These are phyloP conservation scores for Pseudoips prasinana DNA, from an alignment of 2,888 invertebrate genomes.

Conservation along the genomic window DNA sequence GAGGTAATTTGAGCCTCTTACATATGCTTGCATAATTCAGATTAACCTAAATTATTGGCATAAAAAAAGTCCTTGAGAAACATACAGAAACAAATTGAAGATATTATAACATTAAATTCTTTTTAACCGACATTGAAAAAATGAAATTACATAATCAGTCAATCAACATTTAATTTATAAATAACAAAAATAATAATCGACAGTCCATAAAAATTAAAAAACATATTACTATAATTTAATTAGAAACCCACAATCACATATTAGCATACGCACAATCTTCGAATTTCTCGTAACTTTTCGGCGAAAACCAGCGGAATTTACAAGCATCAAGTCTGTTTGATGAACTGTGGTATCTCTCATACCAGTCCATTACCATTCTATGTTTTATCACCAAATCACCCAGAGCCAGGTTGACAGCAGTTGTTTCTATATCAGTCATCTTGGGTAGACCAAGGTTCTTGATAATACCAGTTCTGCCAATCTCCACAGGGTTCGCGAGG, in stretches of 20 bases:
- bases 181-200: neutral
- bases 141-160: too few species aligned
- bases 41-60: too few species aligned
- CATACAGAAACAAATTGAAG: too few species aligned
- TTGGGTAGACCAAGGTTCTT: constrained; percentile 73
- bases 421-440: constrained; percentile 65
- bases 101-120: too few species aligned
- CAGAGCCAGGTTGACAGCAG: constrained; percentile 59
- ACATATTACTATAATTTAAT: constrained; percentile 11
- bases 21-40: constrained; percentile 49
- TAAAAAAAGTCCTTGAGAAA: too few species aligned
- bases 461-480: constrained; percentile 68
- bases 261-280: constrained; percentile 63
- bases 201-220: constrained; percentile 2
- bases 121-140: too few species aligned
- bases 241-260: constrained; percentile 27
- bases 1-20: constrained; percentile 48
- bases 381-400: constrained; percentile 47
- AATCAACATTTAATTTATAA: constrained; percentile 17
- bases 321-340: constrained; percentile 43
- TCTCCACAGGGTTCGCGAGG: constrained; percentile 64
- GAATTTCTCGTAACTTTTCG: constrained; percentile 36
- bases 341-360: constrained; percentile 47
- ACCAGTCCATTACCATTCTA: constrained; percentile 54
- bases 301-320: constrained; percentile 50